Evolutionary conservation across 1,140 invertebrate genomes (phyloP), one percentile per base, ranked within the genome.

Genomic region (Copidosoma floridanum): DNA sequence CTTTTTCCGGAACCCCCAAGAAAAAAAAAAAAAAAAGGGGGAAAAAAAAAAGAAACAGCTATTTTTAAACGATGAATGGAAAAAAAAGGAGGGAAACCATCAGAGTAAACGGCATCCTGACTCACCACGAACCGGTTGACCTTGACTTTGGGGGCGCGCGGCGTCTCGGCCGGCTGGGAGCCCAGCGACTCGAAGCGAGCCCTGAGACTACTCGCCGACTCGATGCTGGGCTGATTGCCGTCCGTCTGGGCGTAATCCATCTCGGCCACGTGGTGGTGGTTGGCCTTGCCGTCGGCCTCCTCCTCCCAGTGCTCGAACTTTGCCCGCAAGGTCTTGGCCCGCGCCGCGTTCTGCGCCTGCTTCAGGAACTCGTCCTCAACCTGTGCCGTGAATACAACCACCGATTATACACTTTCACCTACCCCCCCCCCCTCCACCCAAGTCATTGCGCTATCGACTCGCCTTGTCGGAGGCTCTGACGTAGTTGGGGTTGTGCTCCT

Each of bases 271-370:
- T 71, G 68, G 23, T 72, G 68, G 53, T 40, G 71, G 51, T 55
- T 73, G 3, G 63, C 61, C 43, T 68, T 56, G 68, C 85, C 84
- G 3, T 84, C 86, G 68, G 91, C 89, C 16, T 85, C 85, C 40
- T 85, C 85, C 67, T 92, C 88, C 92, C 94, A 94, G 67, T 90
- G 87, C 77, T 97, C 95, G 81, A 97, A 97, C 75, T 93, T 94
- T 37, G 88, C 91, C 62, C 89, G 85, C 65, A 98, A 81, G 66
- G 91, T 89, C 73, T 91, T 94, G 21, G 95, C 94, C 62, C 89
- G 84, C 18, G 89, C 90, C 12, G 91, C 84, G 61, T 86, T 88
- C 71, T 89, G 85, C n/a, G 89, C 88, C 83, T 91, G 80, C 64
- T 83, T 85, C 59, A 86, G 74, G 63, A 83, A 84, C 58, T 85